Evolutionary conservation across 2,888 invertebrate species (phyloP), one percentile per base, ranked within the genome.

Genomic region (Oxycera nigricornis): DNA sequence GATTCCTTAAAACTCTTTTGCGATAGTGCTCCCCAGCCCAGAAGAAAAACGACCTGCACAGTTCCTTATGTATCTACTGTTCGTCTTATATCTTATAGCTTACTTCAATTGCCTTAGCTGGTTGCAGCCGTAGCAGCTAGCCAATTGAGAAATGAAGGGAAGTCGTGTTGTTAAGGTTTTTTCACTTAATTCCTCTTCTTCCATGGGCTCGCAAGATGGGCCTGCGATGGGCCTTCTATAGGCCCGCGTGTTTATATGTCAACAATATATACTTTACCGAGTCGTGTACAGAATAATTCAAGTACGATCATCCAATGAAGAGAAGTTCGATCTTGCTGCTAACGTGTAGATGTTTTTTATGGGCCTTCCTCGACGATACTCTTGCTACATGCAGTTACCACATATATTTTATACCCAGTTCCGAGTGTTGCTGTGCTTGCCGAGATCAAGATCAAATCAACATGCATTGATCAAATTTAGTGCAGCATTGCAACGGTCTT

Each of bases 131-230:
- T 30, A 11, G 26, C 11, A 57, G 20, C 20, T 2, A 20, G 31
- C 24, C 22, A 65, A 73, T 75, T 75, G 75, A 75, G 75, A 75
- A 75, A 75, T 75, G 75, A 73, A 75, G 73, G 73, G 62, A 75
- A 75, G 68, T 75, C 75, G 73, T 75, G 73, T 73, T 75, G 70
- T 73, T 70, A 70, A 73, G 70, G 73, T 75, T 75, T 75, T 75
- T 73, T 73, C 75, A 75, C 75, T 75, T 73, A 75, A 75, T 75
- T 73, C 75, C 70, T 75, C 75, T 75, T 75, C 62, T 73, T 73
- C 35, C 70, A 73, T 62, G 62, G 73, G 73, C 73, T 73, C 73
- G 59, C 67, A 57, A 75, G 57, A 55, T 73, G 74, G 22, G 52
- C 73, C 30, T 20, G 14, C 35, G 28, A 65, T 73, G 39, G 62